Base-by-base conservation (phyloP, 1,140 invertebrate species). In the Lethocerus indicus region DNA sequence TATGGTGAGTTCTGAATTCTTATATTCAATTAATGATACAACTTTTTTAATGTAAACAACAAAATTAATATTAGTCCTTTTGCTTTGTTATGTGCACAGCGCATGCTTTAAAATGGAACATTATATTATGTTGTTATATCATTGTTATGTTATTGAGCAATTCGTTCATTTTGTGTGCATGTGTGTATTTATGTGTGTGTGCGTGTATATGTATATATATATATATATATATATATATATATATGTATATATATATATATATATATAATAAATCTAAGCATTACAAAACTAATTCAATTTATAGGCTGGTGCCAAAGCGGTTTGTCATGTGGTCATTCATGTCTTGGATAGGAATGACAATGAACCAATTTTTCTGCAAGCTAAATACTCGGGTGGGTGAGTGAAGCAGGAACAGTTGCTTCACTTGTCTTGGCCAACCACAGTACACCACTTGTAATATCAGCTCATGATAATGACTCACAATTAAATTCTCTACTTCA, bases 281-380 rank as follows among this genome's bases (percentile, higher is more conserved):
- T 4, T 2, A 2, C 12, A 18, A 21, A 25, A 27, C 14, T 44
- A 28, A 16, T 9, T 28, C 58, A 55, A 32, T 49, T 58, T 59
- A 28, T 62, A 78, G 76, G 79, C 82, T 21, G 78, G 79, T 13
- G 75, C 75, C 12, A 72, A 69, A 18, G 77, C 83, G 0, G 60
- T 56, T 2, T 82, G 79, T 49, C 74, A 71, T 55, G 71, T 87
- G 12, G 70, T 79, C n/a, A 72, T 87, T 16, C 81, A 85, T 61
- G 75, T 87, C 43, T 64, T 84, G 44, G 85, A 86, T 63, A 72
- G 70, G 54, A 87, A 95, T 67, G 90, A 94, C 63, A 91, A 88
- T 67, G 65, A 76, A n/a, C 90, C 91, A 3, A 65, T 67, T 42
- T 89, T 91, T 61, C 58, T 76, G 9, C 71, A 80, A 57, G 67